Conservation (phyloP, 2,113 vertebrate species). For the Leucosticte australis region DNA sequence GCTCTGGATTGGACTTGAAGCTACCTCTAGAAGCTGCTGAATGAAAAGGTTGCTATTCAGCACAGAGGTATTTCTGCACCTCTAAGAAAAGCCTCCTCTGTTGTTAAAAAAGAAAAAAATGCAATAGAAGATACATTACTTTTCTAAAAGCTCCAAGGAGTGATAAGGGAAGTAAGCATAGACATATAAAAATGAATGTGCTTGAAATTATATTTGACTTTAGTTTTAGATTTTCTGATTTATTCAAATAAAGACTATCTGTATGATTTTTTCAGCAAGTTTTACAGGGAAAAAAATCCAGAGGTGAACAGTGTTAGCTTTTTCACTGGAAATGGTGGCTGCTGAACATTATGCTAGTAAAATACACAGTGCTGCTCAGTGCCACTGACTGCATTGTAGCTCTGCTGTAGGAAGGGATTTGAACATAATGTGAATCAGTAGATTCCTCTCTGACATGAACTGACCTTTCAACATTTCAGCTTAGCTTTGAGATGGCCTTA, state of each 20-base stretch:
- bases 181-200: neutral
- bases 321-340: neutral
- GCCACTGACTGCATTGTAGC: neutral
- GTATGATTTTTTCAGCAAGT: neutral
- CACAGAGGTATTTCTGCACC: neutral
- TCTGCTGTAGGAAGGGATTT: neutral
- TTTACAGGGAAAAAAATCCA: neutral
- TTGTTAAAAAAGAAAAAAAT: neutral
- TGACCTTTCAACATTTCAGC: neutral
- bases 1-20: neutral
- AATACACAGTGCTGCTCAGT: neutral
- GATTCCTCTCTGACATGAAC: neutral
- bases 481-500: neutral
- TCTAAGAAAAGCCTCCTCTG: neutral
- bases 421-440: neutral
- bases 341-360: neutral
- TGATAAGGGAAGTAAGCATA: neutral
- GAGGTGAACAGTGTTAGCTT: neutral
- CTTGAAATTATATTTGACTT: neutral
- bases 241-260: neutral
- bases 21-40: neutral
- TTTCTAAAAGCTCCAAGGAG: neutral
- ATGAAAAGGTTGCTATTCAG: neutral
- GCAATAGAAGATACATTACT: neutral
- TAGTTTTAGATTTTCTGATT: neutral